Percentiles rank a stretch among this genome's conserved stretches.
These are phyloP conservation scores for Volucella zonaria DNA, from an alignment of 2,888 invertebrate species.

Conservation along the genomic window DNA sequence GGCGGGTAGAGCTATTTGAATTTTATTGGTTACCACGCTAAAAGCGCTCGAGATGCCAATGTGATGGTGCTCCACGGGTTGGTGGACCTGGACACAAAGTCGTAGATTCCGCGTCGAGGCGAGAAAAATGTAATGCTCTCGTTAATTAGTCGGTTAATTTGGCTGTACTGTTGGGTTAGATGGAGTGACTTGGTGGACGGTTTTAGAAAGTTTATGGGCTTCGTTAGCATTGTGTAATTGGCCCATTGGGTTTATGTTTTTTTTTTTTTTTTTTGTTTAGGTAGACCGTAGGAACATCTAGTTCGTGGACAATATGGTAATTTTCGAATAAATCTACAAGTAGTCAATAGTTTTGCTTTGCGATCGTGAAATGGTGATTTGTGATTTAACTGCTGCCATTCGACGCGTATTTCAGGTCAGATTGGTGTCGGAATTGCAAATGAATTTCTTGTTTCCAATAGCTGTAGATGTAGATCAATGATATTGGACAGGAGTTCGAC, in stretches of 20 bases:
- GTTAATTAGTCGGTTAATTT: constrained; percentile 74
- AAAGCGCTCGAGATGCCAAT: neutral
- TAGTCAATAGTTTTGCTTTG: constrained; percentile 7
- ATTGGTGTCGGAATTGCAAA: too few relatives aligned
- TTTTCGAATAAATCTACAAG: constrained; percentile 49
- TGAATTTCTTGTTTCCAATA: too few relatives aligned
- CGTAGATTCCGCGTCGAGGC: constrained; percentile 62
- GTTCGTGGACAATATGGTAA: constrained; percentile 59
- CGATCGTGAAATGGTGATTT: neutral
- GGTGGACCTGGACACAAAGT: constrained; percentile 2
- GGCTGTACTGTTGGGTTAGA: constrained; percentile 35
- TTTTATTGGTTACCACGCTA: constrained; percentile 64
- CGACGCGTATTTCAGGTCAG: too few relatives aligned
- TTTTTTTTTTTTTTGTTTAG: neutral
- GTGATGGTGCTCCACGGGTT: neutral
- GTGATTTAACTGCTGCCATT: too few relatives aligned
- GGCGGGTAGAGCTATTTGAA: constrained; percentile 64
- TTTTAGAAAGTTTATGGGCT: constrained; percentile 70
- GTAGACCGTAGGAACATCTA: neutral
- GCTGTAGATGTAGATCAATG: too few relatives aligned
- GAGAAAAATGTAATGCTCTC: constrained; percentile 71
- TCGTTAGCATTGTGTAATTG: constrained; percentile 60
- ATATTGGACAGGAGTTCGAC: too few relatives aligned
- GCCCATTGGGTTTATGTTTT: constrained; percentile 42
- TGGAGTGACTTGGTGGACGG: constrained; percentile 38